Conservation (phyloP, 2,888 invertebrate species). For the Belgica antarctica region DNA sequence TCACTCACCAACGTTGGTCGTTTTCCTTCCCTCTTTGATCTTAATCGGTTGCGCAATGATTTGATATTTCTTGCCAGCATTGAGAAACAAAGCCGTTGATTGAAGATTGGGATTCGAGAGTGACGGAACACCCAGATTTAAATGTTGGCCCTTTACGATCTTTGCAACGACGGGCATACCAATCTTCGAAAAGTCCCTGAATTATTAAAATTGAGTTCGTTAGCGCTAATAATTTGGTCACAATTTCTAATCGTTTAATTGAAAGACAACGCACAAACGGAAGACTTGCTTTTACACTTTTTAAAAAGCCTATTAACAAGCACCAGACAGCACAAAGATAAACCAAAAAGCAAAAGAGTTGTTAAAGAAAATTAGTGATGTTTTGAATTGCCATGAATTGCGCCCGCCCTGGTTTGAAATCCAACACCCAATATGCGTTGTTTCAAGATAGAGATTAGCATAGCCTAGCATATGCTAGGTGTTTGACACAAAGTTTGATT, state of each 20-base stretch:
- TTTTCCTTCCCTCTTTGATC: conserved; percentile 81
- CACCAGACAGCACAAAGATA: neutral
- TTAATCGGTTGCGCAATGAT: conserved; percentile 86
- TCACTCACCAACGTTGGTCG: conserved; percentile 63
- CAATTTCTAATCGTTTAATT: neutral
- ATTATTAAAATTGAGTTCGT: conserved; percentile 1
- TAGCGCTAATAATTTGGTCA: neutral
- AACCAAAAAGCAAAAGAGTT: neutral
- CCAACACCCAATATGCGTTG: too few relatives aligned
- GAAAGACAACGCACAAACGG: conserved; percentile 7
- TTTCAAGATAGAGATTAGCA: too few relatives aligned
- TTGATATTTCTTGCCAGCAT: conserved; percentile 80
- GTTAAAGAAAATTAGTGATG: too few relatives aligned
- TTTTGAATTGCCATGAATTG: too few relatives aligned
- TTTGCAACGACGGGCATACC: conserved; percentile 82
- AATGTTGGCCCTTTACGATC: conserved; percentile 91
- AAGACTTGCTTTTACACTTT: conserved; percentile 14
- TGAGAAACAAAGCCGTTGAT: conserved; percentile 80
- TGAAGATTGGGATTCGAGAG: conserved; percentile 82
- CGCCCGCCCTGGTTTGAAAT: too few relatives aligned
- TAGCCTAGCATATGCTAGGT: too few relatives aligned
- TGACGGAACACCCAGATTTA: conserved; percentile 84
- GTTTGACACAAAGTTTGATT: too few relatives aligned
- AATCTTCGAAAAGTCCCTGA: conserved; percentile 64
- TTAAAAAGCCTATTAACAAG: neutral